Conservation (phyloP, 2,888 invertebrate species). For the Latrodectus elegans region DNA sequence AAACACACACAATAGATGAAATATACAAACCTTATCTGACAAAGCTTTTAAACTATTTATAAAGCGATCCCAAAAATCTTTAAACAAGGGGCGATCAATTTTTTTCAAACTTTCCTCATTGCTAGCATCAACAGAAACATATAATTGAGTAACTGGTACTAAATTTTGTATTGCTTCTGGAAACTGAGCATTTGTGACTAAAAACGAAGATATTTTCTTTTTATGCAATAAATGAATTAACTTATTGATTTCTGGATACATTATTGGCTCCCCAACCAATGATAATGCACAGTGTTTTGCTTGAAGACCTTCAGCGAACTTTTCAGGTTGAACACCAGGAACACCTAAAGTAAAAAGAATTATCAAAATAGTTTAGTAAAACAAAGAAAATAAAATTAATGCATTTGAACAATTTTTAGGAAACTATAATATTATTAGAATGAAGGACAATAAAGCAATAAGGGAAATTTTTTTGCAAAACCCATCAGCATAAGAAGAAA, state of each 20-base stretch:
- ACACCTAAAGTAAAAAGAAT: slow-evolving; percentile 75
- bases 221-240: slow-evolving; percentile 77
- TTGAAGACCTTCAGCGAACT: slow-evolving; percentile 77
- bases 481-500: no score
- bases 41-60: slow-evolving; percentile 78
- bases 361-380: background rate
- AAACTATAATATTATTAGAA: no score
- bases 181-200: slow-evolving; percentile 80
- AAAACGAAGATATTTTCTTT: slow-evolving; percentile 78
- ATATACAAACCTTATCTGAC: slow-evolving; percentile 74
- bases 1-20: background rate
- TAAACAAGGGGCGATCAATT: slow-evolving; percentile 79
- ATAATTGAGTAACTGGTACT: slow-evolving; percentile 79
- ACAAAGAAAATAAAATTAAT: background rate
- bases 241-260: slow-evolving; percentile 80
- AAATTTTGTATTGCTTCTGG: slow-evolving; percentile 78
- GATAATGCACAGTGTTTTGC: slow-evolving; percentile 79
- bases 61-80: slow-evolving; percentile 79
- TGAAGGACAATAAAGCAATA: no score
- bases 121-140: slow-evolving; percentile 80
- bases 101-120: slow-evolving; percentile 79
- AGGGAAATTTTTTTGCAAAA: no score
- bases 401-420: background rate
- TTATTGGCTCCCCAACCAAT: slow-evolving; percentile 80
- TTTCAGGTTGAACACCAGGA: slow-evolving; percentile 78